A percentile compares a stretch with the other conserved stretches of the same genome.
Conservation (phyloP, 2,113 vertebrate species). For the Entelurus aequoreus region DNA sequence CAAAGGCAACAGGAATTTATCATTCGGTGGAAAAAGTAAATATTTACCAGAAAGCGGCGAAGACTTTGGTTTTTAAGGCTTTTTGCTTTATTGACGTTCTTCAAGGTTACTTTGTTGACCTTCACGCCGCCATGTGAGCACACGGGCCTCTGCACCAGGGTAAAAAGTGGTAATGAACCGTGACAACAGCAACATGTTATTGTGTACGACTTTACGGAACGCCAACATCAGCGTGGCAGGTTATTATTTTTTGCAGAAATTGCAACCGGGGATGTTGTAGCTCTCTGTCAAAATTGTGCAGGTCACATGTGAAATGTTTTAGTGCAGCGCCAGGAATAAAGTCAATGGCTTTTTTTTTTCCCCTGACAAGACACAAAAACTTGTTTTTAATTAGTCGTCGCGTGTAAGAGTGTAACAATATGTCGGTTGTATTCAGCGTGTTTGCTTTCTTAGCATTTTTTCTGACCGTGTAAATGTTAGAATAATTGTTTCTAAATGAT, state of each 20-base stretch:
- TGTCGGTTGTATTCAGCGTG: too few species aligned
- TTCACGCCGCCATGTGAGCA: slow-evolving; percentile 1
- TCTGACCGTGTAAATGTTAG: too few species aligned
- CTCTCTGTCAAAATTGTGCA: slow-evolving; percentile 24
- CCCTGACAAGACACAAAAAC: neutral
- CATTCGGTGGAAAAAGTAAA: slow-evolving; percentile 32
- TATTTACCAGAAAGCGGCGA: slow-evolving; percentile 13
- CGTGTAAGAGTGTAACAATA: too few species aligned
- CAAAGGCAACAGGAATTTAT: slow-evolving; percentile 25
- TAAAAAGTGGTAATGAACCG: slow-evolving; percentile 2
- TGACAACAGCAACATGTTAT: slow-evolving; percentile 6
- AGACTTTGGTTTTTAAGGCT: slow-evolving; percentile 12
- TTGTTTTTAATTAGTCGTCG: neutral
- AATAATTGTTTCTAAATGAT: too few species aligned
- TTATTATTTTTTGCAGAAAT: slow-evolving; percentile 31
- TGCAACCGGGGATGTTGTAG: neutral
- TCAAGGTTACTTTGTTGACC: slow-evolving; percentile 37
- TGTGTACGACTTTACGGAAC: slow-evolving; percentile 1
- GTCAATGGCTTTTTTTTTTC: slow-evolving; percentile 12
- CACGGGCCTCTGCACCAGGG: slow-evolving; percentile 9
- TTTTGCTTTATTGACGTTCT: slow-evolving; percentile 24
- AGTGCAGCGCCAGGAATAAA: slow-evolving; percentile 12
- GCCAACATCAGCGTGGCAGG: slow-evolving; percentile 13
- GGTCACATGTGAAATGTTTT: slow-evolving; percentile 23
- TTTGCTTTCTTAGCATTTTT: too few species aligned